These are phyloP conservation scores for Lagopus leucura DNA, from an alignment of 2,113 vertebrate genomes.

Conservation along the genomic window DNA sequence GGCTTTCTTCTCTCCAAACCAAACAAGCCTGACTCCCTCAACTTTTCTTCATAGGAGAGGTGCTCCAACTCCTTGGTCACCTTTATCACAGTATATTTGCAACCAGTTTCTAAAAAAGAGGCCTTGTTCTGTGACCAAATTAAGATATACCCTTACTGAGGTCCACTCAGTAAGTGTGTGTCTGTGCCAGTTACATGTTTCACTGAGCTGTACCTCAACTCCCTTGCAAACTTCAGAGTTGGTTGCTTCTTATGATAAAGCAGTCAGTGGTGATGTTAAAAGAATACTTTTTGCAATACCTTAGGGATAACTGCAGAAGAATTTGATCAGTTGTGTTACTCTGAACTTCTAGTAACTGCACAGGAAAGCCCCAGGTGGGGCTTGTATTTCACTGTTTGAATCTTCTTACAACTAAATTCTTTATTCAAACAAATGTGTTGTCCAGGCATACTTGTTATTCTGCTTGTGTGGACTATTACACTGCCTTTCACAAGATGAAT, in stretches of 20 bases:
- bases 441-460: not conserved
- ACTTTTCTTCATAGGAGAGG: no score
- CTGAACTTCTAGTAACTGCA: not conserved
- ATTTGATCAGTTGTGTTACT: not conserved
- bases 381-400: not conserved
- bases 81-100: not conserved
- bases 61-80: no score
- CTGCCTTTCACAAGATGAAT: not conserved
- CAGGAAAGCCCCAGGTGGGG: not conserved
- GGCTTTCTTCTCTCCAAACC: no score
- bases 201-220: no score
- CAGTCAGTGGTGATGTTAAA: not conserved
- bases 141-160: not conserved
- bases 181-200: not conserved
- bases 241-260: rapidly evolving
- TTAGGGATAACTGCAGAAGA: not conserved
- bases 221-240: not conserved
- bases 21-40: no score
- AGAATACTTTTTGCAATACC: not conserved
- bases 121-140: not conserved
- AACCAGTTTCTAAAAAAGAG: not conserved
- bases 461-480: not conserved
- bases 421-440: not conserved
- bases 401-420: not conserved
- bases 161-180: not conserved